phyloP scores from a whole-genome alignment of 1,140 invertebrate genomes.

The Aethina tumida region DNA sequence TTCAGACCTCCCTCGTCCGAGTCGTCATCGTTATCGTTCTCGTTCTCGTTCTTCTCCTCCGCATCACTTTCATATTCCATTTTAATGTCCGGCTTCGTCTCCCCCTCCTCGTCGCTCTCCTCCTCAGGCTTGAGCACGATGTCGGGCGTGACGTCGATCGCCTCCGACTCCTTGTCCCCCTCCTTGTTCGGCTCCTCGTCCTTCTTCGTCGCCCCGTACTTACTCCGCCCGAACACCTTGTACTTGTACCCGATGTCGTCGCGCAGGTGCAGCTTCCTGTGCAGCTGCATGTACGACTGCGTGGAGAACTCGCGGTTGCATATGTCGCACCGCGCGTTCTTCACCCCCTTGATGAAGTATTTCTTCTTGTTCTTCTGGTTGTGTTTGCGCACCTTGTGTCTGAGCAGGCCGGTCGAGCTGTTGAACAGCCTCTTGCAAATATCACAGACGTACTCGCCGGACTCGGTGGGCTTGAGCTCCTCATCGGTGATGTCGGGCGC shows the following conservation, averaged over 20 bases:
- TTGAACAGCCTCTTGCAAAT: constrained; percentile 24
- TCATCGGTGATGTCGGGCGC: constrained; percentile 8
- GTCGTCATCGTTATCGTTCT: constrained; percentile 13
- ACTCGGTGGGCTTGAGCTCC: constrained; percentile 15
- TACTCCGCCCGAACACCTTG: constrained; percentile 27
- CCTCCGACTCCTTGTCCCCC: constrained; percentile 6
- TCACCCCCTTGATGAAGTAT: constrained; percentile 33
- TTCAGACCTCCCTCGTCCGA: constrained; percentile 5
- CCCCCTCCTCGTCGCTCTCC: constrained; percentile 3
- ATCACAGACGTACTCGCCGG: constrained; percentile 23
- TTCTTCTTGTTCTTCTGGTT: constrained; percentile 29
- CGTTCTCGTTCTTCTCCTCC: constrained; percentile 7
- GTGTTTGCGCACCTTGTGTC: constrained; percentile 29
- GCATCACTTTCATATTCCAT: constrained; percentile 1
- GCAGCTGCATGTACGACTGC: constrained; percentile 29
- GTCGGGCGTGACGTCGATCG: constrained; percentile 12
- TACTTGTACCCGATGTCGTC: constrained; percentile 29
- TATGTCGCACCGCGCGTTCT: constrained; percentile 32
- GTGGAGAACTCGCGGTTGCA: constrained; percentile 31
- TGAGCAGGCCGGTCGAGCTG: constrained; percentile 22
- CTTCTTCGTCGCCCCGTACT: constrained; percentile 13
- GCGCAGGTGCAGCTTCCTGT: constrained; percentile 27
- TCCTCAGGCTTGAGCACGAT: constrained; percentile 7
- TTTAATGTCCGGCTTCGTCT: not conserved
- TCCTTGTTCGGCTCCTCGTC: constrained; percentile 8